Base-by-base conservation (phyloP, 2,113 vertebrate genomes). In the Thamnaconus septentrionalis region DNA sequence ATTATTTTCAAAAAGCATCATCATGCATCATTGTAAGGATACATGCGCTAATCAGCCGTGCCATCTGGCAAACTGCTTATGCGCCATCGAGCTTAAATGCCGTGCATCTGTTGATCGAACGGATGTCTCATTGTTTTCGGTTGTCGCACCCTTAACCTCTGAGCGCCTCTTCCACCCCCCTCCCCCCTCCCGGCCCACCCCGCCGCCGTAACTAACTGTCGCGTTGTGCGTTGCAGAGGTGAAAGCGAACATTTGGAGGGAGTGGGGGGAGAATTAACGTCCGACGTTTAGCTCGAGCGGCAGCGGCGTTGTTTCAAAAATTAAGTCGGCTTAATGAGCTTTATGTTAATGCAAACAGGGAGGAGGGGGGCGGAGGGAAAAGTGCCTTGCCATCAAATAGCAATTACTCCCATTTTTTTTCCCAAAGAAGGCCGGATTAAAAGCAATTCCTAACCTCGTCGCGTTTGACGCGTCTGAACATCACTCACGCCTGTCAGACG, bases 21-120 rank as follows among this genome's bases (percentile, higher is more conserved):
- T 88, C 87, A 87, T 92, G 89, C 86, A 88, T 92, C 91, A 90
- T 78, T 84, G 86, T 90, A 79, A 87, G 80, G 80, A 86, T 88
- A 87, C 89, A 81, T 83, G 75, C 82, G 77, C 84, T 91, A 91
- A 92, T 92, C 89, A 89, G 89, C 86, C 69, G 73, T 74, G 63
- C 90, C 92, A 93, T 92, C 91, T 93, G 91, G 90, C 86, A 83
- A 81, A 85, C 80, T 65, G 84, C 83, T 77, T 84, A 87, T 78
- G 88, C 89, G 75, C 88, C 89, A 90, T 87, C 83, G 82, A 89
- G 85, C 87, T 86, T 86, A 88, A 92, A 90, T 85, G 87, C 81
- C 74, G 77, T 88, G 89, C 90, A 91, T 92, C 90, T 90, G 91
- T 89, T 89, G 83, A 91, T 89, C 82, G 84, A 90, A 87, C 77